Base-by-base conservation (phyloP, 2,797 vertebrate species). In the Gobio occitaniae region DNA sequence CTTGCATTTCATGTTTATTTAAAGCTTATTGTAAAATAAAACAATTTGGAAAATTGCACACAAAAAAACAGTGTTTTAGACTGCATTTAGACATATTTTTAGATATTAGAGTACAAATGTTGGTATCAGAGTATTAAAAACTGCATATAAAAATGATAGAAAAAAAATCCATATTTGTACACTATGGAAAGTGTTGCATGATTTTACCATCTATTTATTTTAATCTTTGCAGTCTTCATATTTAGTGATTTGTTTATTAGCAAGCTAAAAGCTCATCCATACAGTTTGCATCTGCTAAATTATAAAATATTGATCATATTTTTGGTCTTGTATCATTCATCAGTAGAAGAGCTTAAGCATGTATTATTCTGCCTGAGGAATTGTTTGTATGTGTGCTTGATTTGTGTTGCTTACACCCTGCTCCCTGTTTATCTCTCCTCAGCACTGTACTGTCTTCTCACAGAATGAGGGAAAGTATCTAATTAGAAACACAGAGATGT, bases 261-360 rank as follows among this genome's bases (percentile, higher is more conserved):
- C 47, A 54, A 52, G 32, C 17, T 25, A n/a, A 84, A 81, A 80
- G n/a, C 36, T 80, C 70, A 72, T 84, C 13, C 25, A 54, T 74
- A 72, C 25, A 80, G 16, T 65, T 71, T 66, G 32, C 72, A 72
- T 71, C 78, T 77, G 78, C 56, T 65, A 29, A 70, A 81, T 72
- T 63, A 82, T 82, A 3, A 82, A 87, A 82, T 84, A 84, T 84
- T 78, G 78, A 87, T 84, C 59, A 72, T 44, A 78, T 25, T 82
- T 65, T 76, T 25, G 21, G 5, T 81, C 56, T 78, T 50, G 66
- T 78, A 47, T 44, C 54, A 66, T 87, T 71, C 38, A 87, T 84
- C 83, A 71, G 52, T n/a, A n/a, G 25, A 86, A 48, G n/a, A 75
- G 17, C 72, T 69, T 29, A 63, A 75, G 41, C 38, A 56, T 56